Percentiles rank a stretch among this genome's conserved stretches.
Evolutionary conservation across 2,888 invertebrate species (phyloP).

Genomic region (Blera fallax): DNA sequence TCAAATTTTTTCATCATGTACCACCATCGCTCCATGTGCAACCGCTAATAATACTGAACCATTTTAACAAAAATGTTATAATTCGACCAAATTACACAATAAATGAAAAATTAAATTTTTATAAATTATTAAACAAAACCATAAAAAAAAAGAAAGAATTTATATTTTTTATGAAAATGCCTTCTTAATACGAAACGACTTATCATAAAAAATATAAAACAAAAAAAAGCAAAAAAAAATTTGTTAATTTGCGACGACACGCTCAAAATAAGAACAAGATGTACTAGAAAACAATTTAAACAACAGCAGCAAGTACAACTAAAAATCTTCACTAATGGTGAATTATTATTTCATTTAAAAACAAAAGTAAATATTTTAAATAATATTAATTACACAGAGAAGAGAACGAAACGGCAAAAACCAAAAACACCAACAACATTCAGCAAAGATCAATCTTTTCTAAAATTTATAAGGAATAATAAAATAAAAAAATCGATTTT

Average conservation of each 20-base stretch:
- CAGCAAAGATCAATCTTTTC: slow-evolving; percentile 37
- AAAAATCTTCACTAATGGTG: slow-evolving; percentile 26
- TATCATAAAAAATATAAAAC: slow-evolving; percentile 75
- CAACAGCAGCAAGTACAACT: slow-evolving; percentile 70
- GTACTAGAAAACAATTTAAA: not conserved
- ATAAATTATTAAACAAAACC: slow-evolving; percentile 40
- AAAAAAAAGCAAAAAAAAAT: slow-evolving; percentile 40
- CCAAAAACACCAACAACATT: slow-evolving; percentile 15
- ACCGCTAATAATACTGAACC: slow-evolving; percentile 47
- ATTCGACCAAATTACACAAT: slow-evolving; percentile 56
- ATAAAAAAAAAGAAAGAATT: slow-evolving; percentile 30
- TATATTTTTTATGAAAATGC: slow-evolving; percentile 74
- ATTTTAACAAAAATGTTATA: slow-evolving; percentile 27
- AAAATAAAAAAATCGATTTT: no score
- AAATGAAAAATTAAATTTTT: slow-evolving; percentile 29
- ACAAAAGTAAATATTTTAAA: not conserved
- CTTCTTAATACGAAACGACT: slow-evolving; percentile 71
- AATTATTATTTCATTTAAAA: slow-evolving; percentile 4
- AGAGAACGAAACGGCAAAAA: not conserved
- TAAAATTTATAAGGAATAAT: not conserved
- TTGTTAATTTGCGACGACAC: slow-evolving; percentile 70
- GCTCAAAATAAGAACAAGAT: slow-evolving; percentile 57
- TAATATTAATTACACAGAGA: slow-evolving; percentile 1
- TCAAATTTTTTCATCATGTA: slow-evolving; percentile 82
- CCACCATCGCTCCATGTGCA: slow-evolving; percentile 80